Percentiles rank a stretch among this genome's conserved stretches.
phyloP scores from a whole-genome alignment of 2,888 invertebrate genomes.

The Sinohyriopsis cumingii region DNA sequence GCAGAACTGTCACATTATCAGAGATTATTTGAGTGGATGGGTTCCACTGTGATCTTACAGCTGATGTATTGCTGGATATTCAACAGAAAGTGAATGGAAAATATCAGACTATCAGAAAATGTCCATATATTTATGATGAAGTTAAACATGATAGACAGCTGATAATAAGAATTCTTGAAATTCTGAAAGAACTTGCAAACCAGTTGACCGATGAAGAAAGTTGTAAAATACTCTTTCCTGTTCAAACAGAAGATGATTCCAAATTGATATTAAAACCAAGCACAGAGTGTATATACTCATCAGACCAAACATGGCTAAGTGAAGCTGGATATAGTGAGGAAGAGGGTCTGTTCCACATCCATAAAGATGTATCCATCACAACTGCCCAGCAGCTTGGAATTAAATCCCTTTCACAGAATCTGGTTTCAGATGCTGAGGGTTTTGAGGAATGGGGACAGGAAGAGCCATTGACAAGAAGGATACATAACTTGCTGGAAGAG shows the following conservation, averaged over 20 bases:
- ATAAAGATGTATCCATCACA: too few relatives aligned
- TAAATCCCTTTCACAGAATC: too few relatives aligned
- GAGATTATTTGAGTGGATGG: slow-evolving; percentile 14
- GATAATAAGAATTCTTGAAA: not conserved
- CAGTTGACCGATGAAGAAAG: too few relatives aligned
- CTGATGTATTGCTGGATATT: not conserved
- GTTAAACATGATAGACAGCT: not conserved
- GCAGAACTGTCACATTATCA: slow-evolving; percentile 11
- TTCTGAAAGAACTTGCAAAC: too few relatives aligned
- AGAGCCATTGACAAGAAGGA: slow-evolving; percentile 55
- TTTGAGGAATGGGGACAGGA: slow-evolving; percentile 56
- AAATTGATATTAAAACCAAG: too few relatives aligned
- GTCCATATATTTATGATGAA: not conserved
- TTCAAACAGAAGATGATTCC: too few relatives aligned
- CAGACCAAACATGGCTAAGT: too few relatives aligned
- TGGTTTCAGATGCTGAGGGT: not conserved
- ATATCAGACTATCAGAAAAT: not conserved
- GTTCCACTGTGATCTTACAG: slow-evolving; percentile 8
- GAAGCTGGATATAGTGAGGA: too few relatives aligned
- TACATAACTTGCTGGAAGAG: slow-evolving; percentile 49
- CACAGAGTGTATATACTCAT: too few relatives aligned
- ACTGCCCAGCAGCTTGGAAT: too few relatives aligned
- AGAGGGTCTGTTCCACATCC: too few relatives aligned
- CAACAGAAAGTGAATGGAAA: slow-evolving; percentile 13
- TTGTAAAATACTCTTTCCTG: too few relatives aligned